A percentile compares a stretch with the other conserved stretches of the same genome.
These are phyloP conservation scores for Bagarius yarrelli DNA, from an alignment of 2,113 vertebrate species.

Conservation along the genomic window DNA sequence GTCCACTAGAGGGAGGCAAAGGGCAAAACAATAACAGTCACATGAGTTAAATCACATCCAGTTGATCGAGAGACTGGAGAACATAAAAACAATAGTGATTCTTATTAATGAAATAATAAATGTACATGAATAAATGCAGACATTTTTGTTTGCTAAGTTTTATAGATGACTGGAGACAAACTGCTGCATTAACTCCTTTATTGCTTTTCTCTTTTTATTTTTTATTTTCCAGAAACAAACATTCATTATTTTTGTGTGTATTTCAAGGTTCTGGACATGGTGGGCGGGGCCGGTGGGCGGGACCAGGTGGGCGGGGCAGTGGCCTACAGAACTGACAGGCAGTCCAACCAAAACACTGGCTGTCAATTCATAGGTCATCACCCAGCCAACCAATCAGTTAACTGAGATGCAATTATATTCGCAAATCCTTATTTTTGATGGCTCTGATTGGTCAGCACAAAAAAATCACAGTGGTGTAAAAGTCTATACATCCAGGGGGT, in stretches of 20 bases:
- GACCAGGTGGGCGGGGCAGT: constrained; percentile 67
- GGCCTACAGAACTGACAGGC: constrained; percentile 84
- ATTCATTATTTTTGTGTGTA: not conserved
- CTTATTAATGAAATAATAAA: not conserved
- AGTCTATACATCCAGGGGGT: too few relatives aligned
- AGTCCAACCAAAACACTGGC: constrained; percentile 68
- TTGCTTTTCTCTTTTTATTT: not conserved
- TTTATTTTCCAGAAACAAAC: not conserved
- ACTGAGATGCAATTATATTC: not conserved
- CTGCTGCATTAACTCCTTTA: not conserved
- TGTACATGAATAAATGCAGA: not conserved
- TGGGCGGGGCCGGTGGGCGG: constrained; percentile 2
- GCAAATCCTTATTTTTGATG: not conserved
- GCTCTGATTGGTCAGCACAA: not conserved
- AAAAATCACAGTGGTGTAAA: too few relatives aligned
- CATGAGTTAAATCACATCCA: too few relatives aligned
- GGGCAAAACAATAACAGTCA: too few relatives aligned
- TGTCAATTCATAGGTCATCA: constrained; percentile 85
- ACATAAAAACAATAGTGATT: too few relatives aligned
- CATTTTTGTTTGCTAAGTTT: not conserved
- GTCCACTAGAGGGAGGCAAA: too few relatives aligned
- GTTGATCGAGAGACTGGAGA: too few relatives aligned
- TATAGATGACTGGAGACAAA: not conserved
- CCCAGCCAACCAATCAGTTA: constrained; percentile 60
- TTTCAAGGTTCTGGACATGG: not conserved